These are phyloP conservation scores for Julus scanicus DNA, from an alignment of 2,888 invertebrate genomes.

Conservation along the genomic window DNA sequence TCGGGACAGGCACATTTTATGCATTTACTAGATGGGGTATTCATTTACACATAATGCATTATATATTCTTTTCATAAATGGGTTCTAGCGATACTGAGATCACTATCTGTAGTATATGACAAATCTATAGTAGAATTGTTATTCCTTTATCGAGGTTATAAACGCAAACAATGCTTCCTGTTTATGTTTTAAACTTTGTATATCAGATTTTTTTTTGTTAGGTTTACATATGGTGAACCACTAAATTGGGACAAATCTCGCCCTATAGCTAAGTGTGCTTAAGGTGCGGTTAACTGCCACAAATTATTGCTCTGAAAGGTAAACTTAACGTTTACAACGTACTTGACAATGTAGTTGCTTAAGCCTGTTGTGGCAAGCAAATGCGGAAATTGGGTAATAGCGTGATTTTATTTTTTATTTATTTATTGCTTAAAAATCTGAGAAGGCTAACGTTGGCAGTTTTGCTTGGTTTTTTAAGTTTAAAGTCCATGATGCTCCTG, in stretches of 20 bases:
- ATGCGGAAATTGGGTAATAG: slow-evolving; percentile 25
- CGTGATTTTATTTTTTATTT: slow-evolving; percentile 23
- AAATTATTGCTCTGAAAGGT: neutral
- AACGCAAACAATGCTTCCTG: neutral
- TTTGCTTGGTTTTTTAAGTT: neutral
- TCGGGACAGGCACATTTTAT: too few relatives aligned
- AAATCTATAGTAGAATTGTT: neutral
- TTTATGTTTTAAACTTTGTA: neutral
- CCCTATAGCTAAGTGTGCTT: neutral
- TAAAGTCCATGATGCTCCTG: neutral
- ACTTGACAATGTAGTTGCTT: neutral
- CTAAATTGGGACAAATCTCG: slow-evolving; percentile 31
- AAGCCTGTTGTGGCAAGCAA: neutral
- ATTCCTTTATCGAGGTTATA: neutral
- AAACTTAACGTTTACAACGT: neutral
- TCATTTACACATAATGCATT: too few relatives aligned
- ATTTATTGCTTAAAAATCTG: slow-evolving; percentile 1
- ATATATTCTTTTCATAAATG: too few relatives aligned
- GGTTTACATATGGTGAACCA: neutral
- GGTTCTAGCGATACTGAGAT: too few relatives aligned
- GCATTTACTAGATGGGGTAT: too few relatives aligned
- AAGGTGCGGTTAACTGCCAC: slow-evolving; percentile 23
- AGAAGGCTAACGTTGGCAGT: neutral
- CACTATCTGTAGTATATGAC: too few relatives aligned
- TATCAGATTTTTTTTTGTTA: neutral